Percentiles rank a stretch among this genome's conserved stretches.
Evolutionary conservation across 2,797 vertebrate genomes (phyloP).

Genomic region (Dendrocincla fuliginosa): DNA sequence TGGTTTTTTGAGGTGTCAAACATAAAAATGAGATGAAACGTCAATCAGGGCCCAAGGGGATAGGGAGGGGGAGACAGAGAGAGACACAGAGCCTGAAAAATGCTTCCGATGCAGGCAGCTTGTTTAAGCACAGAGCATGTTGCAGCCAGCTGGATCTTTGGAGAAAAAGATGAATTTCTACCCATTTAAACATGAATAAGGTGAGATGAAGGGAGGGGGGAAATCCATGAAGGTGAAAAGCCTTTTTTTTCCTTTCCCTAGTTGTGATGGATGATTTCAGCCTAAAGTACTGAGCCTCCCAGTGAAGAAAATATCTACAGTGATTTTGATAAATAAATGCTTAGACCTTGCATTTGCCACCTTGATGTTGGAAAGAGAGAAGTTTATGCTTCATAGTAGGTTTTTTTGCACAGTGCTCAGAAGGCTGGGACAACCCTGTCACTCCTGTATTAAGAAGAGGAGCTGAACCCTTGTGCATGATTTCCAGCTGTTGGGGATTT

Average conservation of each 20-base stretch:
- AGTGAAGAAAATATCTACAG: conserved; percentile 44
- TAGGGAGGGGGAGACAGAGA: background rate
- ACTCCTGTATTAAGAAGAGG: background rate
- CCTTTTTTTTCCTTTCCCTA: background rate
- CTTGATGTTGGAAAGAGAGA: background rate
- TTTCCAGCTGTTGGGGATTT: background rate
- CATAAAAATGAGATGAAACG: conserved; percentile 1
- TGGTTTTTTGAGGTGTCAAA: conserved; percentile 17
- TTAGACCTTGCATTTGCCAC: conserved; percentile 39
- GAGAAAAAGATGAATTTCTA: conserved; percentile 67
- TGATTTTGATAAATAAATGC: conserved; percentile 60
- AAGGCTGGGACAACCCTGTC: background rate
- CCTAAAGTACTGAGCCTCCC: conserved; percentile 16
- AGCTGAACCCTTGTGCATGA: background rate
- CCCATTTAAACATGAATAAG: conserved; percentile 52
- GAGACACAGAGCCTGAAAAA: conserved; percentile 46
- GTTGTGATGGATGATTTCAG: conserved; percentile 53
- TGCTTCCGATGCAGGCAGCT: background rate
- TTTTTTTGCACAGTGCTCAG: background rate
- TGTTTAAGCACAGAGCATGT: background rate
- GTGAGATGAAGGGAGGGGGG: background rate
- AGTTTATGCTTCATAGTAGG: background rate
- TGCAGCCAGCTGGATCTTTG: conserved; percentile 28
- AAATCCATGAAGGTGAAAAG: conserved; percentile 54
- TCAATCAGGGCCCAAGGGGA: background rate